Evolutionary conservation across 1,140 invertebrate genomes (phyloP).

Genomic region (Aphelenchoides besseyi): DNA sequence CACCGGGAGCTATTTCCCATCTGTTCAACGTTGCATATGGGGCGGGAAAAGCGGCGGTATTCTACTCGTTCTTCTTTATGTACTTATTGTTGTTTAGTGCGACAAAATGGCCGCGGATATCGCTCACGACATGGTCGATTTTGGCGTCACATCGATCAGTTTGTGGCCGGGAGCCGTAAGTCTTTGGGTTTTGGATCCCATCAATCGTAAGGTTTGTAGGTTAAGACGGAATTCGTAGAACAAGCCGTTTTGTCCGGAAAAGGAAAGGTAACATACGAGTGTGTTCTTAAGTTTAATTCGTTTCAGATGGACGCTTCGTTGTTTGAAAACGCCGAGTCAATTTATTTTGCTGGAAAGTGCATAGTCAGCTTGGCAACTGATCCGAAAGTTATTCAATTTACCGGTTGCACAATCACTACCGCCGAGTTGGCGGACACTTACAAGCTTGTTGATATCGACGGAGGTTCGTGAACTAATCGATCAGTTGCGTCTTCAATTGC

Average conservation of each 20-base stretch:
- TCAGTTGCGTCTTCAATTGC: neutral
- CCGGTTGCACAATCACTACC: conserved; percentile 23
- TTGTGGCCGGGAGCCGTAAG: conserved; percentile 64
- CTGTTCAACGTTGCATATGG: conserved; percentile 64
- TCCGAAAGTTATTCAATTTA: conserved; percentile 17
- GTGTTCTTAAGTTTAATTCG: neutral
- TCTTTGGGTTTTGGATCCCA: no score
- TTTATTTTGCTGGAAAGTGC: conserved; percentile 31
- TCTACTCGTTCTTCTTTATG: neutral
- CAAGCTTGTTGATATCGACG: conserved; percentile 23
- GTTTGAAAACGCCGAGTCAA: conserved; percentile 27
- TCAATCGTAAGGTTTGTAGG: neutral
- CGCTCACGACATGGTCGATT: conserved; percentile 61
- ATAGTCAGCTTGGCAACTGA: conserved; percentile 20
- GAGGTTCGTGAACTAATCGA: conserved; percentile 4
- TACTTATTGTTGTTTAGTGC: conserved; percentile 46
- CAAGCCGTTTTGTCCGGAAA: conserved; percentile 22
- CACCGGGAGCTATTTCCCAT: conserved; percentile 62
- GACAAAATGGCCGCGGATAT: conserved; percentile 65
- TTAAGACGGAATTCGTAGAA: conserved; percentile 27
- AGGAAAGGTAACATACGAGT: conserved; percentile 5
- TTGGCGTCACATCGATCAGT: conserved; percentile 62
- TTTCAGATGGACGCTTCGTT: conserved; percentile 17
- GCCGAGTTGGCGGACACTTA: conserved; percentile 23
- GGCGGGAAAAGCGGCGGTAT: conserved; percentile 63